A percentile compares a stretch with the other conserved stretches of the same genome.
These are phyloP conservation scores for Ectemnius continuus DNA, from an alignment of 2,888 invertebrate genomes.

Conservation along the genomic window DNA sequence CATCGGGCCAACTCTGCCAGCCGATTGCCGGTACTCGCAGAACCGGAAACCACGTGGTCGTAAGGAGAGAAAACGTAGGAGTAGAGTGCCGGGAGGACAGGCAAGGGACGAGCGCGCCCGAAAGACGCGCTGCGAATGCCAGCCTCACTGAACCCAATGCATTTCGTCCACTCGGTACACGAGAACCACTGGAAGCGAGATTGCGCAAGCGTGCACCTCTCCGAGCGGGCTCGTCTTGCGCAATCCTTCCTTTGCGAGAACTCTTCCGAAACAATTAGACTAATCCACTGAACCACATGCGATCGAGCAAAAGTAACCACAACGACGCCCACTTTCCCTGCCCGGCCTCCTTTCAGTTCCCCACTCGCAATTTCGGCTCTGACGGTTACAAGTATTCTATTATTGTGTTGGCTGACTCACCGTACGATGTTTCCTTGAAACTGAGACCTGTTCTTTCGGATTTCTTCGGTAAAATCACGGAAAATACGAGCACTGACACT, in stretches of 20 bases:
- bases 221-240: constrained; percentile 32
- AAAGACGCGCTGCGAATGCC: constrained; percentile 73
- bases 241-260: constrained; percentile 9
- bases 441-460: no score
- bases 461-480: no score
- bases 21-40: constrained; percentile 1
- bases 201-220: constrained; percentile 27
- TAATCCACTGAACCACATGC: no score
- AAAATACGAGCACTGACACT: no score
- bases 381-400: no score
- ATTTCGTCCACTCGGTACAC: constrained; percentile 41
- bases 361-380: no score
- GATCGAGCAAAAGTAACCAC: no score
- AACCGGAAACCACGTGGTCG: constrained; percentile 39
- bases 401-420: no score
- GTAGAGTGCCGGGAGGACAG: not conserved
- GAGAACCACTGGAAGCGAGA: constrained; percentile 49
- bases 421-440: no score
- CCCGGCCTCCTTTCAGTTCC: no score
- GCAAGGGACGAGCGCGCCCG: constrained; percentile 62
- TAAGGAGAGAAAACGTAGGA: not conserved
- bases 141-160: constrained; percentile 34
- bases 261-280: no score
- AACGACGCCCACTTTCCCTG: no score
- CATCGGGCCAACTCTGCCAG: not conserved